phyloP scores from a whole-genome alignment of 2,113 vertebrate genomes.

The Circaetus cinerascens region DNA sequence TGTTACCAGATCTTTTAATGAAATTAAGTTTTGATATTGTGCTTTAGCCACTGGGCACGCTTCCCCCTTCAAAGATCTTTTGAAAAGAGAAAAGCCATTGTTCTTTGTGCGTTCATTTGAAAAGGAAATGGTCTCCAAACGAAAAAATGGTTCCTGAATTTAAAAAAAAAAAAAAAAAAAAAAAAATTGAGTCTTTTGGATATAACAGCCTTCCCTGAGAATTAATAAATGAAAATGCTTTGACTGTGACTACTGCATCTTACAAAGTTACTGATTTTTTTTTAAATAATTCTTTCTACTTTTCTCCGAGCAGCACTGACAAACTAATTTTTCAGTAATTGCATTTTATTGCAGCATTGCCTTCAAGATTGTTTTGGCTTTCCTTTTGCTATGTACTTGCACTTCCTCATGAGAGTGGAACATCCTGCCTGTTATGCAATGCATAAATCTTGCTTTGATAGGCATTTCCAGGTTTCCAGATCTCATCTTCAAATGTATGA shows the following conservation, averaged over 20 bases:
- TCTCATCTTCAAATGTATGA: neutral
- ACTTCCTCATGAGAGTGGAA: slow-evolving; percentile 56
- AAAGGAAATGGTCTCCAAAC: slow-evolving; percentile 61
- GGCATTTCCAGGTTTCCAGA: slow-evolving; percentile 62
- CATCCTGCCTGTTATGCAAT: slow-evolving; percentile 61
- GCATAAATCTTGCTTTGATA: slow-evolving; percentile 63
- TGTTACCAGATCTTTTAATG: slow-evolving; percentile 37
- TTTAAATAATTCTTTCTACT: neutral
- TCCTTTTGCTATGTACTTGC: slow-evolving; percentile 48
- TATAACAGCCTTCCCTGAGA: neutral
- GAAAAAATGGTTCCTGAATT: slow-evolving; percentile 48
- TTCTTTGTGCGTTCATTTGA: slow-evolving; percentile 47
- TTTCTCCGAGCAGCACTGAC: neutral
- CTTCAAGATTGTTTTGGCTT: slow-evolving; percentile 54
- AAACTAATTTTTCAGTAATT: neutral
- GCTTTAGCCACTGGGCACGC: slow-evolving; percentile 30
- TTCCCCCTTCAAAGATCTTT: slow-evolving; percentile 42
- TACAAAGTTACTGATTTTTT: neutral
- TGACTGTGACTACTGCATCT: neutral
- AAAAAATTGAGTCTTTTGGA: neutral
- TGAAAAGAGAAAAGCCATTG: slow-evolving; percentile 61
- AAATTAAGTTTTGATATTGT: slow-evolving; percentile 38
- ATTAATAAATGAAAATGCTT: neutral
- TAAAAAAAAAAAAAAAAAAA: neutral
- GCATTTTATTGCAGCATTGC: slow-evolving; percentile 13